Evolutionary conservation across 1,140 invertebrate species (phyloP).

Genomic region (Drosophila santomea): DNA sequence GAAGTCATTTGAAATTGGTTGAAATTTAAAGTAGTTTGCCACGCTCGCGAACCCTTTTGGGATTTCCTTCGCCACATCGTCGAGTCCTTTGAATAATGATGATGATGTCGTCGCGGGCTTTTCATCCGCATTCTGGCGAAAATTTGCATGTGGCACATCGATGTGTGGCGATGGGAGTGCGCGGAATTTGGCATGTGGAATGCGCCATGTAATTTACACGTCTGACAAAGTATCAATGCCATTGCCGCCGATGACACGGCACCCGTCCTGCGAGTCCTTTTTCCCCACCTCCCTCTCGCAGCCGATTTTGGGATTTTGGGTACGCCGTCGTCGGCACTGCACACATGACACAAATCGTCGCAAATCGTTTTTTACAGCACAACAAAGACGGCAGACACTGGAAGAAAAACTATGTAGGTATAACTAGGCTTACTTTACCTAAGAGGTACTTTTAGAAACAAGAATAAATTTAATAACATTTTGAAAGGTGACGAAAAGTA

Average conservation of each 20-base stretch:
- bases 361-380: conserved; percentile 80
- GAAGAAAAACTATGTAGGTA: background rate
- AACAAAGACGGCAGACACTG: conserved; percentile 44
- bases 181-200: conserved; percentile 73
- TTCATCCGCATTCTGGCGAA: conserved; percentile 50
- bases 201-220: conserved; percentile 81
- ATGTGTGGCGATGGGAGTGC: conserved; percentile 22
- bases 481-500: background rate
- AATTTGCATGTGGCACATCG: conserved; percentile 76
- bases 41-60: conserved; percentile 63
- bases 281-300: background rate
- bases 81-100: conserved; percentile 76
- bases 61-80: conserved; percentile 54
- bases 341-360: conserved; percentile 77
- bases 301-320: background rate
- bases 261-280: conserved; percentile 23
- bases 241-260: conserved; percentile 66
- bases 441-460: background rate
- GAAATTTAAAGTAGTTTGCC: conserved; percentile 80
- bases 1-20: conserved; percentile 80
- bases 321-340: conserved; percentile 44
- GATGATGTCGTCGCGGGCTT: conserved; percentile 59
- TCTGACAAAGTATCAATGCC: conserved; percentile 83
- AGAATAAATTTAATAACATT: background rate
- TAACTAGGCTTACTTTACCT: too few species aligned